Evolutionary conservation across 2,888 invertebrate species (phyloP).

Genomic region (Hemaris fuciformis): DNA sequence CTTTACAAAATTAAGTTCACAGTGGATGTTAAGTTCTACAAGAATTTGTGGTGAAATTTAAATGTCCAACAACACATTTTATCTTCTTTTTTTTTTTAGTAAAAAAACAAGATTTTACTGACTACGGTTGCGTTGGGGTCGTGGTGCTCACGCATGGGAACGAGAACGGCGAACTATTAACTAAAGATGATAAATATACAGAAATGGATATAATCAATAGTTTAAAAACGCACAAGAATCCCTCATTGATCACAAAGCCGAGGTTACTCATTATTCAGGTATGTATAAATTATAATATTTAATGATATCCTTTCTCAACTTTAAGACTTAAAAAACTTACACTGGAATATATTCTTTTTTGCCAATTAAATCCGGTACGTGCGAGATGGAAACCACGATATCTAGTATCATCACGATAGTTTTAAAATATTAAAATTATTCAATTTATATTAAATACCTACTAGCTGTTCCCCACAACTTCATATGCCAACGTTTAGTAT

Average conservation of each 20-base stretch:
- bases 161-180: constrained; percentile 49
- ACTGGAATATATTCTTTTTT: too few relatives aligned
- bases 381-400: too few relatives aligned
- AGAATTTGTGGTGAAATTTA: neutral
- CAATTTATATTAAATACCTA: too few relatives aligned
- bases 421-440: too few relatives aligned
- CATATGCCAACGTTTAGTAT: too few relatives aligned
- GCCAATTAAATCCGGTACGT: too few relatives aligned
- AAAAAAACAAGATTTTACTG: constrained; percentile 44
- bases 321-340: too few relatives aligned
- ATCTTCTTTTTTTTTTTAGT: constrained; percentile 44
- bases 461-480: too few relatives aligned
- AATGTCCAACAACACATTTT: neutral
- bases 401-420: too few relatives aligned
- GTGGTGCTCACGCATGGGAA: constrained; percentile 64
- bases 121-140: constrained; percentile 62
- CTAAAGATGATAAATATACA: constrained; percentile 54
- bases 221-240: constrained; percentile 54
- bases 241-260: constrained; percentile 59
- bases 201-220: constrained; percentile 60
- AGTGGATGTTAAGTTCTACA: neutral
- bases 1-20: too few relatives aligned
- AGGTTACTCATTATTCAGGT: constrained; percentile 66
- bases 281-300: neutral
- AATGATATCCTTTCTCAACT: too few relatives aligned